Evolutionary conservation across 2,113 vertebrate species (phyloP), one percentile per base, ranked within the genome.

Genomic region (Climacteris rufus): DNA sequence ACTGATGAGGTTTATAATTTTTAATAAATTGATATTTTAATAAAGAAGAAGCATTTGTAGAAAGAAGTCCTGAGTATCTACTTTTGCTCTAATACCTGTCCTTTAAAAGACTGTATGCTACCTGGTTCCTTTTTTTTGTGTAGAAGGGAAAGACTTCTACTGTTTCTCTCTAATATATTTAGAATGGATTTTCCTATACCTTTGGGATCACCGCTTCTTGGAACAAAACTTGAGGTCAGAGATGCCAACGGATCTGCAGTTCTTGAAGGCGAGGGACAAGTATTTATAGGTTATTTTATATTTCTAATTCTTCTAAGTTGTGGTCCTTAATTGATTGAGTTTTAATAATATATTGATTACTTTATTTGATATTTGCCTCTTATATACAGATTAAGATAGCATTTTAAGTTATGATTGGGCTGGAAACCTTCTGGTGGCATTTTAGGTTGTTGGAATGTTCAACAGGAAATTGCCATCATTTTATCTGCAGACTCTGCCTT

Each of bases 191-290:
- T 95, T 27, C 75, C 96, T 76, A 40, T 99, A 64, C 99, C 98
- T 45, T 96, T 99, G 47, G 99, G 99, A 78, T 90, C 95, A 47
- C 98, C 98, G 0, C 96, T 99, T 64, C 97, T 97, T 96, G 99
- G 97, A 96, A 99, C 99, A 7, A 87, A 95, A 65, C 81, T 99
- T 83, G 99, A 99, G 94, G 98, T 99, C 59, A 98, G 98, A 97
- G 98, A 99, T 89, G 76, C 97, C 52, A 77, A 70, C 2, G 98
- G 98, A 64, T 74, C 81, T 65, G 20, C 96, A 81, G 82, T 99
- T 74, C 95, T 98, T 33, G 98, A 99, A 97, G 99, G 99, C 19
- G 98, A 98, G 92, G 99, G 99, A 77, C 99, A 99, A 97, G 75
- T 99, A 83, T 99, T 99, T 93, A 98, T 99, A 98, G 99, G 99